Percentiles rank a stretch among this genome's conserved stretches.
These are phyloP conservation scores for Cettia cetti DNA, from an alignment of 2,113 vertebrate genomes.

Conservation along the genomic window DNA sequence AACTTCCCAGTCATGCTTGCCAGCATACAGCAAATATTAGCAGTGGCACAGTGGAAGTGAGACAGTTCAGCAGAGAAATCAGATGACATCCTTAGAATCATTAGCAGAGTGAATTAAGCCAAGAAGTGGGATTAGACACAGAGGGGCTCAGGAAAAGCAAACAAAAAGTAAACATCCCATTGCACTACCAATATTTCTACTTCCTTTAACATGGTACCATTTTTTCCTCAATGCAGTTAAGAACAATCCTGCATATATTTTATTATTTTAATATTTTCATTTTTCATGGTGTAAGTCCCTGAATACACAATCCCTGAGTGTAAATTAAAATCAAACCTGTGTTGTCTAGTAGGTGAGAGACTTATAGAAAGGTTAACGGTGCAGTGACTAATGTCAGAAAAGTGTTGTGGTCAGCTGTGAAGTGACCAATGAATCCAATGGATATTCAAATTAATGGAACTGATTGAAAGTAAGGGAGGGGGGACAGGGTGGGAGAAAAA, in stretches of 20 bases:
- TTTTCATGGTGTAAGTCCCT: neutral
- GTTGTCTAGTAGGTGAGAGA: neutral
- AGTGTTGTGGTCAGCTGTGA: neutral
- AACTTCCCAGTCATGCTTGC: neutral
- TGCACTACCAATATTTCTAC: neutral
- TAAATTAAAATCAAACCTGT: conserved; percentile 2
- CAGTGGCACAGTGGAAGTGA: neutral
- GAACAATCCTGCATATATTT: neutral
- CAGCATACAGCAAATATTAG: neutral
- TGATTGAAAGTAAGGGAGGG: neutral
- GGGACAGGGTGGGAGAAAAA: neutral
- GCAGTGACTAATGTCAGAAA: neutral
- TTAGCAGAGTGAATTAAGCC: neutral
- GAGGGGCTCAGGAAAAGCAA: neutral
- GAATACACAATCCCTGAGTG: neutral
- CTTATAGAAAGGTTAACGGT: conserved; percentile 17
- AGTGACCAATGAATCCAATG: conserved; percentile 16
- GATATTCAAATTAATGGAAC: neutral
- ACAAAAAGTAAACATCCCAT: neutral
- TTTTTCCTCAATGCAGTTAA: neutral
- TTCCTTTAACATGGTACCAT: neutral
- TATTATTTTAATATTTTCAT: neutral
- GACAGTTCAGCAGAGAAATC: neutral
- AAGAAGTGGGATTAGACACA: neutral
- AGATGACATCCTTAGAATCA: neutral